These are phyloP conservation scores for Limnephilus lunatus DNA, from an alignment of 2,888 invertebrate species.

Conservation along the genomic window DNA sequence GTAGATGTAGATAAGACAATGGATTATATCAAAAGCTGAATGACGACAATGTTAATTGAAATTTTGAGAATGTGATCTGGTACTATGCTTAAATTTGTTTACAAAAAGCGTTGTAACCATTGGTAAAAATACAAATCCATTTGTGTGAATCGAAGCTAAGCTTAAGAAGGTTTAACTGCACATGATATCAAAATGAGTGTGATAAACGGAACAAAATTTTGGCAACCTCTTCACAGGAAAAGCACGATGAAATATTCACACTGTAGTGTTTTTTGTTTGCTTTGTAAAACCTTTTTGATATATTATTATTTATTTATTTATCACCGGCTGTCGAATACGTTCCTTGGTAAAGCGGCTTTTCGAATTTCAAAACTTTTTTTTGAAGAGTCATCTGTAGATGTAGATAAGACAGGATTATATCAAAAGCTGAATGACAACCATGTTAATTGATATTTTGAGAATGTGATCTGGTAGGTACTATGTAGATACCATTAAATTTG, in stretches of 20 bases:
- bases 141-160: neutral
- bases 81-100: neutral
- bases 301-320: no score
- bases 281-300: neutral
- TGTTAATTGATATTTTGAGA: neutral
- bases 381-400: neutral
- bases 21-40: neutral
- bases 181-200: neutral
- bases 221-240: neutral
- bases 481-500: neutral
- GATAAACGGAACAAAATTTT: neutral
- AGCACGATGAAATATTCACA: neutral
- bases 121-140: neutral
- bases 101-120: neutral
- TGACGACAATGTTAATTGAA: neutral
- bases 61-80: neutral
- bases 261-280: neutral
- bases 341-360: conserved; percentile 46
- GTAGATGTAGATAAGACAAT: neutral
- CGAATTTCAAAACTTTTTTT: conserved; percentile 47
- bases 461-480: neutral
- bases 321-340: neutral
- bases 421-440: neutral
- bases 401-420: no score
- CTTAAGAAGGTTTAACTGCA: neutral